A percentile compares a stretch with the other conserved stretches of the same genome.
Evolutionary conservation across 2,888 invertebrate genomes (phyloP).

Genomic region (Morpho achilles): DNA sequence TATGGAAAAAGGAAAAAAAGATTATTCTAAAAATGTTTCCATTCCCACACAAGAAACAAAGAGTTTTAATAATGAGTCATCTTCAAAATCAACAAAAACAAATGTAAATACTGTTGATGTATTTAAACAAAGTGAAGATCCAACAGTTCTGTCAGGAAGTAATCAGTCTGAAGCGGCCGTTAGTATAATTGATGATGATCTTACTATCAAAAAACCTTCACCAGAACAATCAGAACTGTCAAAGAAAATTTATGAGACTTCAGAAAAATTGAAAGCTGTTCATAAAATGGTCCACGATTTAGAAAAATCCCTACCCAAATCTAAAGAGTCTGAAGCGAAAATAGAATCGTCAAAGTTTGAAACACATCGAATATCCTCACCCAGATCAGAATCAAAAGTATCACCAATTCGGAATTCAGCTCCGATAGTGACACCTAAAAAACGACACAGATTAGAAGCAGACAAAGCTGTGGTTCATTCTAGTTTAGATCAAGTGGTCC

Average conservation of each 20-base stretch:
- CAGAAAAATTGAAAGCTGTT: slow-evolving; percentile 72
- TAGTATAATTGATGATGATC: slow-evolving; percentile 51
- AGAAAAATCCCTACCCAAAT: slow-evolving; percentile 65
- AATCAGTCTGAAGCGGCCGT: slow-evolving; percentile 36
- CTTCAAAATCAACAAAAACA: slow-evolving; percentile 39
- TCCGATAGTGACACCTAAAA: slow-evolving; percentile 84
- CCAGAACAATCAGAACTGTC: slow-evolving; percentile 70
- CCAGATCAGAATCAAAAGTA: slow-evolving; percentile 57
- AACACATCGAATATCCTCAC: slow-evolving; percentile 51
- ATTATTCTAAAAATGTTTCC: slow-evolving; percentile 44
- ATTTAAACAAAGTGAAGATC: slow-evolving; percentile 42
- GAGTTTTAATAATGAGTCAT: slow-evolving; percentile 36
- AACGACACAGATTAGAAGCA: slow-evolving; percentile 84
- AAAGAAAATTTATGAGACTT: slow-evolving; percentile 72
- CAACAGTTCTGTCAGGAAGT: slow-evolving; percentile 36
- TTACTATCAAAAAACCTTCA: slow-evolving; percentile 57
- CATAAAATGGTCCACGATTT: slow-evolving; percentile 71
- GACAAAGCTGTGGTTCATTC: slow-evolving; percentile 64
- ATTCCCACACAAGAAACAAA: slow-evolving; percentile 36
- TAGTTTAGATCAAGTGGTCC: slow-evolving; percentile 69
- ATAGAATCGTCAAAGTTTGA: slow-evolving; percentile 52
- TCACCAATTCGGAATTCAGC: slow-evolving; percentile 60
- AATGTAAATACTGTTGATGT: slow-evolving; percentile 24
- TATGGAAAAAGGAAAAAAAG: slow-evolving; percentile 63
- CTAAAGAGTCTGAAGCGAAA: slow-evolving; percentile 57